Base-by-base conservation (phyloP, 1,140 invertebrate species). In the Cydia strobilella region DNA sequence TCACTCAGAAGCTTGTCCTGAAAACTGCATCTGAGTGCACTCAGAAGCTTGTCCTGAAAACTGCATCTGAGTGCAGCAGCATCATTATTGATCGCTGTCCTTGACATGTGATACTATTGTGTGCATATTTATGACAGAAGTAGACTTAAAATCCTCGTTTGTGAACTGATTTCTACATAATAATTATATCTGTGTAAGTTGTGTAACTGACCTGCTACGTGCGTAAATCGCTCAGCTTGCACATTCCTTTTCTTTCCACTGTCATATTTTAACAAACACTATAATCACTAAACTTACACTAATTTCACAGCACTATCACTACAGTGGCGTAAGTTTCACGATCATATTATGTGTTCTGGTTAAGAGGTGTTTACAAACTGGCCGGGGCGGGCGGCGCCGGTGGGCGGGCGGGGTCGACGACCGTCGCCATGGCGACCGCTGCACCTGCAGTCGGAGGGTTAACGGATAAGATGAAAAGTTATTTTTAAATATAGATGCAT, bases 361-460 rank as follows among this genome's bases (percentile, higher is more conserved):
- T n/a, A 51, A 51, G n/a, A 51, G 48, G 48, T 51, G 48, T 51
- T 51, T 51, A 51, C 48, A 51, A 51, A 51, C 48, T 51, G 48
- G n/a, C n/a, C 5, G 48, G 48, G 48, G 48, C 48, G 48, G 48
- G 48, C 48, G 48, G 48, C 15, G 15, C 15, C 15, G 15, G 48
- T 18, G 15, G 48, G 48, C 48, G 48, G 48, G 48, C 48, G 48
- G 48, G 48, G 48, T 51, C 48, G n/a, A 51, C 3, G 48, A 51
- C n/a, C 48, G 48, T 51, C n/a, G 48, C 48, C 48, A 18, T 51
- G 48, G 48, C 48, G 3, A 51, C 48, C 15, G 48, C 4, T 51
- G 48, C 48, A 51, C 48, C 48, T 51, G 48, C 48, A 51, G 15
- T 51, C 48, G 0, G 48, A 51, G 45, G 15, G 48, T 51, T 51